These are phyloP conservation scores for Reinhardtius hippoglossoides DNA, from an alignment of 2,113 vertebrate genomes.

Conservation along the genomic window DNA sequence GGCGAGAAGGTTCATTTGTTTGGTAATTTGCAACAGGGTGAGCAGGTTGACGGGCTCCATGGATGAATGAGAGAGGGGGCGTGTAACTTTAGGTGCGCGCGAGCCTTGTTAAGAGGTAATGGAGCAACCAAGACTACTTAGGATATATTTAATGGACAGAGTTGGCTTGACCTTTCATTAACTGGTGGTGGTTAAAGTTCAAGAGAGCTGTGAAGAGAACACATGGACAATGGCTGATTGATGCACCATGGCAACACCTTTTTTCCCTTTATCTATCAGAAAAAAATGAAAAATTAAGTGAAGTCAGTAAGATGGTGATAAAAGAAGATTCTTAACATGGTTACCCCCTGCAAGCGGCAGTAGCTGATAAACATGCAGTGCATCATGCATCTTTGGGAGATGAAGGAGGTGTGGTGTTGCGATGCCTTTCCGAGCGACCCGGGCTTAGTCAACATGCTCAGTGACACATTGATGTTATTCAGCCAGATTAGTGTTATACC, in stretches of 20 bases:
- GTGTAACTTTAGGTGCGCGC: conserved; percentile 56
- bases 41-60: conserved; percentile 57
- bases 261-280: neutral
- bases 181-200: conserved; percentile 52
- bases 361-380: conserved; percentile 10
- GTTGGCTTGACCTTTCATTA: conserved; percentile 65
- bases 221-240: conserved; percentile 5
- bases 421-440: conserved; percentile 40
- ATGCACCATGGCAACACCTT: neutral
- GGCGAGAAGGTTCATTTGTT: conserved; percentile 77
- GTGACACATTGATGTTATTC: conserved; percentile 73
- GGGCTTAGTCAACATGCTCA: conserved; percentile 59
- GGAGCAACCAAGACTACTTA: conserved; percentile 68
- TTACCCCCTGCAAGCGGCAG: too few species aligned
- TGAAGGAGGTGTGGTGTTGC: conserved; percentile 41
- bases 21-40: conserved; percentile 69
- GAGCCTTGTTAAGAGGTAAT: conserved; percentile 68
- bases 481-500: conserved; percentile 72
- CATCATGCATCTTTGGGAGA: conserved; percentile 17
- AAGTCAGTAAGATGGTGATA: conserved; percentile 14
- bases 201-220: conserved; percentile 6
- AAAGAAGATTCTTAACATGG: neutral
- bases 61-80: conserved; percentile 15
- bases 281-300: neutral
- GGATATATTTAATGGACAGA: conserved; percentile 68